Percentiles rank a stretch among this genome's conserved stretches.
phyloP scores from a whole-genome alignment of 2,888 invertebrate species.

The Fragum sueziense region DNA sequence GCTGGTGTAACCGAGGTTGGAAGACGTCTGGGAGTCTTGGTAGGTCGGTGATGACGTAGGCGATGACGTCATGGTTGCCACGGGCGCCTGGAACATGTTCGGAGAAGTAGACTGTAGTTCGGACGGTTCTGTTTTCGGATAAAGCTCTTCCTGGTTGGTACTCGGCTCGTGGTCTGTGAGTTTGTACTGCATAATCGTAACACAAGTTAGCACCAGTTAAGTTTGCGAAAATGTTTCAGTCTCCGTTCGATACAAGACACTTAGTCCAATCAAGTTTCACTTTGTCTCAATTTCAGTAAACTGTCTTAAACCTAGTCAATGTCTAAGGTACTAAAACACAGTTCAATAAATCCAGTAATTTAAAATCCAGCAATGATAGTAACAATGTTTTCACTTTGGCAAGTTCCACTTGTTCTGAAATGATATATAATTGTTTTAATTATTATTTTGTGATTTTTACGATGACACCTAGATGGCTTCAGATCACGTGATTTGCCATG shows the following conservation, averaged over 20 bases:
- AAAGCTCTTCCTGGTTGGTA: slow-evolving; percentile 43
- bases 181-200: slow-evolving; percentile 60
- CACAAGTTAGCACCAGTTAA: too few species aligned
- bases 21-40: slow-evolving; percentile 48
- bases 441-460: slow-evolving; percentile 6
- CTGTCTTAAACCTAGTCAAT: too few species aligned
- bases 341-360: too few species aligned
- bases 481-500: background rate
- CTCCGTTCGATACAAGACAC: too few species aligned
- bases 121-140: slow-evolving; percentile 42
- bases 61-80: slow-evolving; percentile 47
- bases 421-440: slow-evolving; percentile 4
- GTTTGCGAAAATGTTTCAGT: too few species aligned
- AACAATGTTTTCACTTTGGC: too few species aligned
- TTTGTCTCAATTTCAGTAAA: too few species aligned
- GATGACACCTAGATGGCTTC: slow-evolving; percentile 22
- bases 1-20: slow-evolving; percentile 52
- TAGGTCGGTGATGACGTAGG: slow-evolving; percentile 50
- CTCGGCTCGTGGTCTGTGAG: slow-evolving; percentile 38
- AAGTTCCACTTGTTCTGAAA: slow-evolving; percentile 16
- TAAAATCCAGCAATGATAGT: too few species aligned
- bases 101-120: slow-evolving; percentile 39
- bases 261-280: too few species aligned
- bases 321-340: too few species aligned
- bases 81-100: slow-evolving; percentile 52